Percentiles rank a stretch among this genome's conserved stretches.
Evolutionary conservation across 2,797 vertebrate species (phyloP).

Genomic region (Meriones psammophilus): DNA sequence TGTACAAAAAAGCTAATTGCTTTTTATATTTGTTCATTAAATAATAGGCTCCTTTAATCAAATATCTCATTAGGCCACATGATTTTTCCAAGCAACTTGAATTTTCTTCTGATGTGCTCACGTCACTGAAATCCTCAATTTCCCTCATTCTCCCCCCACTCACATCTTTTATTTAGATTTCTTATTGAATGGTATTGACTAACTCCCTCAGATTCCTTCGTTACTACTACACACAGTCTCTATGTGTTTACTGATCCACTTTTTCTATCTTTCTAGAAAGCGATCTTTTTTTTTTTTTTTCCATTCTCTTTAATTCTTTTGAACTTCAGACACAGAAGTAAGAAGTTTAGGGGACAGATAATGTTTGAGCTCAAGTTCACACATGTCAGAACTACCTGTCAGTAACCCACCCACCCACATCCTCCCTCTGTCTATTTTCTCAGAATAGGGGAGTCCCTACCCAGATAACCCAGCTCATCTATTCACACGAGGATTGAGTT

Average conservation of each 20-base stretch:
- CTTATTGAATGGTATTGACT: background rate
- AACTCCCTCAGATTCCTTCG: constrained; percentile 9
- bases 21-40: constrained; percentile 67
- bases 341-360: background rate
- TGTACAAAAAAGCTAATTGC: constrained; percentile 40
- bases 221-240: background rate
- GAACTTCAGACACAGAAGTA: background rate
- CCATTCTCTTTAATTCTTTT: constrained; percentile 40
- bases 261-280: background rate
- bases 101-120: background rate
- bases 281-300: background rate
- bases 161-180: background rate
- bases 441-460: too few relatives aligned
- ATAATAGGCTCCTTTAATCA: constrained; percentile 63
- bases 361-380: background rate
- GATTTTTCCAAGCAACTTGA: constrained; percentile 12
- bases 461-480: too few relatives aligned
- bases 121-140: background rate
- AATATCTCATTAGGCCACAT: background rate
- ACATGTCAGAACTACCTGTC: background rate
- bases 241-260: constrained; percentile 12
- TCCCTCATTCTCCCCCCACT: background rate
- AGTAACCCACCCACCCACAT: background rate
- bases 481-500: too few relatives aligned
- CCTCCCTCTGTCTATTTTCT: too few relatives aligned